phyloP scores from a whole-genome alignment of 2,113 vertebrate genomes.

The Zootoca vivipara region DNA sequence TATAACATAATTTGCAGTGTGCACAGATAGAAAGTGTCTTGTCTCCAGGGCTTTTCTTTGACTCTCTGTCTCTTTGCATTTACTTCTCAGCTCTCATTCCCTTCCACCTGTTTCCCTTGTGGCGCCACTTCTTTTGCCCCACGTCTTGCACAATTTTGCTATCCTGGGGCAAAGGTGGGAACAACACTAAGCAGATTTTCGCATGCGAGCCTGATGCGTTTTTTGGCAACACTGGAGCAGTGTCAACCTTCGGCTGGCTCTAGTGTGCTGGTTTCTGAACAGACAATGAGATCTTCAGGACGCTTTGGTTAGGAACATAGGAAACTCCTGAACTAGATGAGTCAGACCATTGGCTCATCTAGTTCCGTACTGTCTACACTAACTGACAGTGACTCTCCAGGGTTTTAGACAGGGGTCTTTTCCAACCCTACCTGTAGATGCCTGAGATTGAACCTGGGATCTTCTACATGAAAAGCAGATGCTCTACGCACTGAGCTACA shows the following conservation, averaged over 20 bases:
- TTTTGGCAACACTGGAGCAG: neutral
- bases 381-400: too few species aligned
- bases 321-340: too few species aligned
- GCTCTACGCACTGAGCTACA: too few species aligned
- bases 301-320: too few species aligned
- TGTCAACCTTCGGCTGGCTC: neutral
- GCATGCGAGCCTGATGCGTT: neutral
- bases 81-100: neutral
- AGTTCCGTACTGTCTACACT: too few species aligned
- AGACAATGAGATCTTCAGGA: neutral
- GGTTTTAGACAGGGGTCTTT: too few species aligned
- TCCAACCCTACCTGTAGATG: too few species aligned
- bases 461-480: too few species aligned
- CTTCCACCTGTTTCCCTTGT: rapidly evolving
- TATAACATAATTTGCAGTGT: neutral
- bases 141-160: neutral
- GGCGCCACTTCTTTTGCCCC: rapidly evolving
- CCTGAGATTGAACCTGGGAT: too few species aligned
- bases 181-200: neutral
- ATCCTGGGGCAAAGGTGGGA: constrained; percentile 10
- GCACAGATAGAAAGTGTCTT: neutral
- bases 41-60: neutral
- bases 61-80: neutral
- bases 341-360: too few species aligned
- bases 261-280: neutral